phyloP scores from a whole-genome alignment of 2,888 invertebrate genomes.

The Microplitis deprimator region DNA sequence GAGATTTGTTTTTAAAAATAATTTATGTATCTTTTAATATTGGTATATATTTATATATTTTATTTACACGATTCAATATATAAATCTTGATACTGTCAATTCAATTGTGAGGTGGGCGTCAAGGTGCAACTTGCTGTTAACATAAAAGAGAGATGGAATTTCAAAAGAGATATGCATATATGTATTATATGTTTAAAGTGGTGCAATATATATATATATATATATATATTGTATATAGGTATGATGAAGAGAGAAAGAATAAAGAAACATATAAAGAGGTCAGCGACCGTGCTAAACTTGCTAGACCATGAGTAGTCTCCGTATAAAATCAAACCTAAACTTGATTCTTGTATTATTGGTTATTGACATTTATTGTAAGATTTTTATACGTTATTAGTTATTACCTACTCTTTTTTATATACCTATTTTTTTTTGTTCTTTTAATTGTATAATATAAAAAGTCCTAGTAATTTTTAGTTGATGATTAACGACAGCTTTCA shows the following conservation, averaged over 20 bases:
- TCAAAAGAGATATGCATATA: neutral
- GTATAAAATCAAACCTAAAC: constrained; percentile 25
- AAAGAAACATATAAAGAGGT: constrained; percentile 55
- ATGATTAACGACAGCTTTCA: constrained; percentile 22
- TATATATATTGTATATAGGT: no score
- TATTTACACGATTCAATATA: neutral
- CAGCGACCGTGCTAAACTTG: constrained; percentile 66
- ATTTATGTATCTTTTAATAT: neutral
- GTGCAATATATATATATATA: neutral
- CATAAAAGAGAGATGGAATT: constrained; percentile 5
- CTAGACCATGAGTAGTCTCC: constrained; percentile 63
- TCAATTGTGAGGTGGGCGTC: constrained; percentile 17
- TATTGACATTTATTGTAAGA: constrained; percentile 26
- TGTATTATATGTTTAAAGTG: neutral
- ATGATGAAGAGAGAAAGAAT: constrained; percentile 28
- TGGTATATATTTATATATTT: neutral
- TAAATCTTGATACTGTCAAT: constrained; percentile 30
- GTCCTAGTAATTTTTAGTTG: neutral
- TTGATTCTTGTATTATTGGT: constrained; percentile 27
- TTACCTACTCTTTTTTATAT: neutral
- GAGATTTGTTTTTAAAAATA: neutral
- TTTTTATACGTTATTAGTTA: neutral
- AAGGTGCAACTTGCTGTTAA: constrained; percentile 29
- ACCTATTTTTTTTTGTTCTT: neutral
- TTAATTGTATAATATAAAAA: neutral